phyloP scores from a whole-genome alignment of 2,113 vertebrate genomes.

The Pterocles burchelli region DNA sequence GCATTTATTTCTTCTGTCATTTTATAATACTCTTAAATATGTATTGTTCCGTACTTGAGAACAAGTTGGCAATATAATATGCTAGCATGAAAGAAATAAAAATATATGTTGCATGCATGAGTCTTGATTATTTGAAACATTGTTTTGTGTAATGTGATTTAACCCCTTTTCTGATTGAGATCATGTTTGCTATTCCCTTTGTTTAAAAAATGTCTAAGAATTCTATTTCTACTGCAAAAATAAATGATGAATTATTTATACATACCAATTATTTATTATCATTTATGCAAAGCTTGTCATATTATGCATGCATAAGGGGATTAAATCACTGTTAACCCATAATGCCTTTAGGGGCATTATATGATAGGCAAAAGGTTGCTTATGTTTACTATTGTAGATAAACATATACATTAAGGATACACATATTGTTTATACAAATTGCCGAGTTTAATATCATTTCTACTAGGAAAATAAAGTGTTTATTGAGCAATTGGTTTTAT shows the following conservation, averaged over 20 bases:
- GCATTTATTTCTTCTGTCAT: background rate
- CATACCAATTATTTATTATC: slow-evolving; percentile 98
- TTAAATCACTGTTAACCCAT: slow-evolving; percentile 90
- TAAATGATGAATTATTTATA: slow-evolving; percentile 99
- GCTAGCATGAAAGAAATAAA: slow-evolving; percentile 35
- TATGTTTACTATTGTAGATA: slow-evolving; percentile 56
- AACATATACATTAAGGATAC: slow-evolving; percentile 49
- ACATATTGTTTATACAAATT: slow-evolving; percentile 38
- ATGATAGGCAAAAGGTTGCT: slow-evolving; percentile 65
- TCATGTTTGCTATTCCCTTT: slow-evolving; percentile 75
- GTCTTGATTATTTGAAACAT: slow-evolving; percentile 51
- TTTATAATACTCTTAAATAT: slow-evolving; percentile 4
- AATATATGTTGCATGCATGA: background rate
- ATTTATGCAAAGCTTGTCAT: slow-evolving; percentile 98
- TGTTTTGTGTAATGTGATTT: slow-evolving; percentile 62
- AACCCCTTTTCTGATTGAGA: slow-evolving; percentile 73
- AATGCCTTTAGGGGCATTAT: slow-evolving; percentile 82
- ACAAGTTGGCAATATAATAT: background rate
- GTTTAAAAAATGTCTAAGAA: slow-evolving; percentile 80
- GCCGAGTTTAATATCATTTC: background rate
- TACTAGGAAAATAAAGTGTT: background rate
- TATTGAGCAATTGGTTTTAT: background rate
- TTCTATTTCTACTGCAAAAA: slow-evolving; percentile 96
- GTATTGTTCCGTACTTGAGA: background rate
- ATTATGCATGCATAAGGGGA: slow-evolving; percentile 97